Base-by-base conservation (phyloP, 2,113 vertebrate species). In the Zosterops borbonicus region DNA sequence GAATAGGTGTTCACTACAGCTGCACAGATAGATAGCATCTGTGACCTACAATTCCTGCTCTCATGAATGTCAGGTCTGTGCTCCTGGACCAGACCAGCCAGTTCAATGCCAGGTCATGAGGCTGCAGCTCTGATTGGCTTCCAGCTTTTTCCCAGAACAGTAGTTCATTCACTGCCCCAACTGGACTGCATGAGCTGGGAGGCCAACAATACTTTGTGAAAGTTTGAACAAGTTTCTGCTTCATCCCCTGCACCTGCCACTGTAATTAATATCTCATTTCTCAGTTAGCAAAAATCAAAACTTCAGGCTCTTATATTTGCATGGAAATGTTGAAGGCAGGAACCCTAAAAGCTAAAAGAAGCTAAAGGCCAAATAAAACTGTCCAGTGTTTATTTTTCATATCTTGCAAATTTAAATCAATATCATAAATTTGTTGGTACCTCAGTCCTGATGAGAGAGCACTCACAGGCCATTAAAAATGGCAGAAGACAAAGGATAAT, bases 371-470 rank as follows among this genome's bases (percentile, higher is more conserved):
- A 91, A 71, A 81, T 82, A 64, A 82, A 91, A 58, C 27, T 52
- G 7, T 25, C 24, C 31, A 46, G 11, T 52, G 31, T 92, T 95
- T 82, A 44, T 42, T 82, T 92, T 75, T 76, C 14, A 8, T 65
- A 46, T 65, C 37, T 91, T 55, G 9, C 9, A 87, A 88, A 82
- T 84, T 71, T 75, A 82, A 91, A 64, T 59, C 21, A 42, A 5
- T 63, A 44, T 37, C 20, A 85, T 83, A 86, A 83, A 74, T 44
- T 37, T 52, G 14, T 55, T 70, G 29, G 16, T 14, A 63, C 19
- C 13, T 90, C 58, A 23, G 50, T 65, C 31, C 15, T 2, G 1
- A 14, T 0, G 0, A 58, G 0, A 58, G 12, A 70, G 6, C 23
- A 42, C 27, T 39, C 14, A 5, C 1, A 62, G 37, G 16, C 17